Evolutionary conservation across 2,113 vertebrate genomes (phyloP), one percentile per base, ranked within the genome.

Genomic region (Macrotus californicus): DNA sequence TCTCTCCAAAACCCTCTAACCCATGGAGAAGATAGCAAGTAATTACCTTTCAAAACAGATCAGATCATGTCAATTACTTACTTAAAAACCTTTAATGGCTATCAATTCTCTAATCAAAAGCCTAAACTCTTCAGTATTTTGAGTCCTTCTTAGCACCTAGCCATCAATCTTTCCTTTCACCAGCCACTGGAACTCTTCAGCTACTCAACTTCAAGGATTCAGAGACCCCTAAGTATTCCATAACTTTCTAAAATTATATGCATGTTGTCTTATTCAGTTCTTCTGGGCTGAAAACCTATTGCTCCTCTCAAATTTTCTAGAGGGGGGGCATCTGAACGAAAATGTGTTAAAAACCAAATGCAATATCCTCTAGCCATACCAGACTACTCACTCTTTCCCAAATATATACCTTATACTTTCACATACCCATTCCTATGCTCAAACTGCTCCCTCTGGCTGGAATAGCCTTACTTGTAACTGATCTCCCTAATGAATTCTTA

Each of bases 1-100:
- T 66, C 72, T 72, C n/a, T 52, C 52, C 52, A 79, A 39, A 69
- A 70, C 7, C 21, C 59, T 76, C 50, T 83, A 76, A 87, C 2
- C 46, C 76, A 61, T 21, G 36, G 64, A 39, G 56, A 79, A 73
- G 66, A 86, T 9, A 73, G 43, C 39, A 90, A 90, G 43, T 72
- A 80, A 85, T 59, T 67, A 80, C 7, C 29, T 69, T 36, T 94
- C 67, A 91, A 87, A 93, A 91, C 13, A 87, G 67, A 88, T 82
- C 48, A 50, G 59, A 76, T 92, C 85, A 79, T 66, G 67, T 34
- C 16, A 75, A 72, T 54, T 94, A 64, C 24, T 39, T 82, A 46
- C 67, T 75, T 46, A 72, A 61, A 89, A 92, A 61, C 26, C 9
- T 67, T 50, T 67, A 69, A 41, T 69, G 39, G 31, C 48, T 75